Conservation (phyloP, 2,113 vertebrate species). For the Bujurquina vittata region DNA sequence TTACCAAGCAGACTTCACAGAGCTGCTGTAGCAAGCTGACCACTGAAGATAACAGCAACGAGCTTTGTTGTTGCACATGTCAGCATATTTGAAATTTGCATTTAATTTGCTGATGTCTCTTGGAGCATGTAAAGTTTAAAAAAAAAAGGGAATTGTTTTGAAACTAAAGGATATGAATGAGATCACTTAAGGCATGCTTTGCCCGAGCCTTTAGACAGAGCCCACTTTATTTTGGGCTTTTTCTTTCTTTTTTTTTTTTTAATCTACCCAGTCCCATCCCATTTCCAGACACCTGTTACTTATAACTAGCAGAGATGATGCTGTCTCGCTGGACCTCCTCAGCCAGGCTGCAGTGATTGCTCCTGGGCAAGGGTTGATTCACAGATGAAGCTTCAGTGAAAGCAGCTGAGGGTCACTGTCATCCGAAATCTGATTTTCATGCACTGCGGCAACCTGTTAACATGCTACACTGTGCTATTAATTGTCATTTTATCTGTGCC, state of each 20-base stretch:
- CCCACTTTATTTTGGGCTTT: slow-evolving; percentile 3
- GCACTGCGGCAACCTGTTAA: slow-evolving; percentile 12
- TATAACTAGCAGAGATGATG: slow-evolving; percentile 12
- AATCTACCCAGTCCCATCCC: background rate
- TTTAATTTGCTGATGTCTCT: slow-evolving; percentile 35
- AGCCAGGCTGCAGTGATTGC: slow-evolving; percentile 17
- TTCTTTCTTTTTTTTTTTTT: too few relatives aligned
- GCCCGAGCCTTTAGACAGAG: background rate
- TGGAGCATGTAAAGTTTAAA: background rate
- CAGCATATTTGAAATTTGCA: slow-evolving; percentile 21
- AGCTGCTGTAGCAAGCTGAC: slow-evolving; percentile 38
- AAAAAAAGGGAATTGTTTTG: background rate
- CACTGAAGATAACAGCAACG: slow-evolving; percentile 43
- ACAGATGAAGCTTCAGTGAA: slow-evolving; percentile 20
- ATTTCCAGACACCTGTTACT: slow-evolving; percentile 24
- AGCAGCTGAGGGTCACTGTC: slow-evolving; percentile 27
- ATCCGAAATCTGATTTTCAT: slow-evolving; percentile 13
- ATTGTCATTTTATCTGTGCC: background rate
- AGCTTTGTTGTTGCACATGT: slow-evolving; percentile 21
- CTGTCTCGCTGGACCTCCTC: slow-evolving; percentile 27
- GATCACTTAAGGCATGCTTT: background rate
- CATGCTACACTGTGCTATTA: background rate
- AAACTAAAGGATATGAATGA: background rate
- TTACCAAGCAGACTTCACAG: slow-evolving; percentile 22
- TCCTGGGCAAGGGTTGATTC: slow-evolving; percentile 6